Evolutionary conservation across 2,113 vertebrate genomes (phyloP), one percentile per base, ranked within the genome.

Genomic region (Orycteropus afer): DNA sequence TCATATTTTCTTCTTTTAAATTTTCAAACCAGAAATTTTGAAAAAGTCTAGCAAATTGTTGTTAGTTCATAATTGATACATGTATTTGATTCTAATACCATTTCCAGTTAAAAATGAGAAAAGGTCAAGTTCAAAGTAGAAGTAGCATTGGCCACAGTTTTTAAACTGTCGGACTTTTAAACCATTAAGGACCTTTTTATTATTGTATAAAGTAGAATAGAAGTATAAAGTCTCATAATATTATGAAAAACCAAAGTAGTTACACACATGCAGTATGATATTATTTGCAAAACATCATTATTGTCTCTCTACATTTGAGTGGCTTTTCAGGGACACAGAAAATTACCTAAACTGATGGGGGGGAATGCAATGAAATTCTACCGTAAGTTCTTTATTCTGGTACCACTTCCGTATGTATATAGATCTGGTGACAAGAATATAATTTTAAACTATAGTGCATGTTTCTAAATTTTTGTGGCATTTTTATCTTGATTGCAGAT

Each of bases 401-500:
- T 69, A 71, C 20, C 37, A 67, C 15, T 82, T 90, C 57, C 10
- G 7, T 45, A 8, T 73, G 18, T 49, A 4, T 67, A 45, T 42
- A 49, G 23, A 59, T 89, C 37, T 90, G 29, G 93, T 93, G 71
- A 81, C 59, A 57, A 7, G 83, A 42, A 90, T 94, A 20, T 82
- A 45, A 76, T 74, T 95, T 79, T 14, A 89, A 91, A 74, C 15
- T 80, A 0, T 67, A 67, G n/a, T 92, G 34, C 92, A 0, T 91
- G 57, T 93, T 91, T 79, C 73, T 92, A 45, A 25, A 49, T 94
- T 97, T 96, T 98, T 93, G 97, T 94, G 86, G 95, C 65, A 78
- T 47, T 71, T 96, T 95, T 67, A 73, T 95, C 55, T 98, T 97
- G n/a, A 93, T 98, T 98, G 90, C 98, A 98, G 98, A 98, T 98